Conservation (phyloP, 2,888 invertebrate species). For the Zaprionus lineosus region DNA sequence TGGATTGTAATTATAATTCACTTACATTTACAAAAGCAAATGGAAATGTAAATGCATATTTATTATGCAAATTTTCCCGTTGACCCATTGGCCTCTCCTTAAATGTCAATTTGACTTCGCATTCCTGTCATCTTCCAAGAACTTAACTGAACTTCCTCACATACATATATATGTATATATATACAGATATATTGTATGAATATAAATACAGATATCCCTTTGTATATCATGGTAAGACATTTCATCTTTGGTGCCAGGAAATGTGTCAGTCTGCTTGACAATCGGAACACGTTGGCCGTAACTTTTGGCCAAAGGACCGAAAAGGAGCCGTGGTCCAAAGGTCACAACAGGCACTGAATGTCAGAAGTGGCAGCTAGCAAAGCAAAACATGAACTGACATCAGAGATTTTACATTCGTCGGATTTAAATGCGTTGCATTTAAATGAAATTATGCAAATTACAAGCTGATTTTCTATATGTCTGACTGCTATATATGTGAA, state of each 20-base stretch:
- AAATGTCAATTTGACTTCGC: slow-evolving; percentile 38
- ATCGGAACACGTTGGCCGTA: slow-evolving; percentile 32
- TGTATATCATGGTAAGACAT: not conserved
- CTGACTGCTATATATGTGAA: slow-evolving; percentile 11
- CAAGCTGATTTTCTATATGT: slow-evolving; percentile 23
- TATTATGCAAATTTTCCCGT: slow-evolving; percentile 46
- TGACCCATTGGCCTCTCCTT: slow-evolving; percentile 51
- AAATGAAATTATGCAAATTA: slow-evolving; percentile 39
- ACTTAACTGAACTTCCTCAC: slow-evolving; percentile 13
- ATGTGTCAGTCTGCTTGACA: slow-evolving; percentile 34
- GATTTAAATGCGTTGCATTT: slow-evolving; percentile 23
- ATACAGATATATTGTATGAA: slow-evolving; percentile 2
- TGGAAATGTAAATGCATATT: slow-evolving; percentile 35
- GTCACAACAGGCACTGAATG: not conserved
- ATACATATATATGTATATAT: not conserved
- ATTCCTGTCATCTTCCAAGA: slow-evolving; percentile 7
- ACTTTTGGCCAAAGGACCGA: not conserved
- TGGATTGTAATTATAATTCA: slow-evolving; percentile 50
- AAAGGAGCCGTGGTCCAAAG: not conserved
- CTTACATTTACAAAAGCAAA: slow-evolving; percentile 20
- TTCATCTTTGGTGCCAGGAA: slow-evolving; percentile 29
- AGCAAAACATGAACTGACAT: slow-evolving; percentile 14
- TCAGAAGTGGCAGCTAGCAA: not conserved
- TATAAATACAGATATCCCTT: slow-evolving; percentile 14
- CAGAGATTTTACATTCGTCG: slow-evolving; percentile 21